Percentiles rank a stretch among this genome's conserved stretches.
phyloP scores from a whole-genome alignment of 2,797 vertebrate species.

The Eidolon dupreanum region DNA sequence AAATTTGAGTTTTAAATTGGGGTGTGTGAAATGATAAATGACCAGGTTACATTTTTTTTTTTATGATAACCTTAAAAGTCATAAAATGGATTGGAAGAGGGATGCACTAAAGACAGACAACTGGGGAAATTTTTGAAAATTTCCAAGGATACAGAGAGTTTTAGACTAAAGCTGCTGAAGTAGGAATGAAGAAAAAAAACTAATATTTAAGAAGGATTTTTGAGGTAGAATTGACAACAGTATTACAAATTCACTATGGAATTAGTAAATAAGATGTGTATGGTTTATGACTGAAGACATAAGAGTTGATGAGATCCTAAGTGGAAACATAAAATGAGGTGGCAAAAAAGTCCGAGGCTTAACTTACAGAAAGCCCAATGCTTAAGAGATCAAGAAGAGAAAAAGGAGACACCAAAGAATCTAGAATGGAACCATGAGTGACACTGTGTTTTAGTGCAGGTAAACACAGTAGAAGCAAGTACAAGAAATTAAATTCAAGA shows the following conservation, averaged over 20 bases:
- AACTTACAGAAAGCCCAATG: not conserved
- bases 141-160: not conserved
- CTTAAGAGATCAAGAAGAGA: not conserved
- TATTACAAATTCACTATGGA: not conserved
- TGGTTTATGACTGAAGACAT: not conserved
- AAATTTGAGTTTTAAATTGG: not conserved
- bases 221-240: not conserved
- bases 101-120: not conserved
- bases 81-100: not conserved
- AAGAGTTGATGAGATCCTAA: not conserved
- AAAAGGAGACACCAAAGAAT: not conserved
- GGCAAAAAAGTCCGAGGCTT: not conserved
- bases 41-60: not conserved
- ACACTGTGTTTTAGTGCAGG: rapidly evolving
- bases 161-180: not conserved
- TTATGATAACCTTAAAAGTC: not conserved
- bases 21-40: not conserved
- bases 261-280: not conserved
- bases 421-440: not conserved
- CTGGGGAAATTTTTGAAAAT: not conserved
- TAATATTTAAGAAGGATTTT: not conserved
- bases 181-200: not conserved
- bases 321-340: not conserved
- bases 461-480: not conserved
- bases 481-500: slow-evolving; percentile 20